Percentiles rank a stretch among this genome's conserved stretches.
Conservation (phyloP, 1,140 invertebrate species). For the Zophobas atratus region DNA sequence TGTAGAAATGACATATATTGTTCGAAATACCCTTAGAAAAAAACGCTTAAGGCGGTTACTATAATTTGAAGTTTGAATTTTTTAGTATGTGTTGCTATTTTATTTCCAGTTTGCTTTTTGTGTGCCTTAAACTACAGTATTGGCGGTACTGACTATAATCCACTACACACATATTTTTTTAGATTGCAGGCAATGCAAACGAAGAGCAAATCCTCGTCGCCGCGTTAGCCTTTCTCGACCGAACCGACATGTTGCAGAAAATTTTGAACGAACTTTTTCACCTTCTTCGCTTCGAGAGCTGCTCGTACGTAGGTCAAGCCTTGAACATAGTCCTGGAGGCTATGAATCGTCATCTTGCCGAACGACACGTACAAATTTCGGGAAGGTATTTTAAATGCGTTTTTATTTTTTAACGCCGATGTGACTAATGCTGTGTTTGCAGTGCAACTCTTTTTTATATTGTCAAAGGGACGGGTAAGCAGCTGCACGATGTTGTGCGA, state of each 20-base stretch:
- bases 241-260: conserved; percentile 84
- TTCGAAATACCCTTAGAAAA: too few species aligned
- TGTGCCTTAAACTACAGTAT: too few species aligned
- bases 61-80: too few species aligned
- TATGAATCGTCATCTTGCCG: conserved; percentile 86
- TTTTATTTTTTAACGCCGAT: conserved; percentile 22
- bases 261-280: conserved; percentile 95
- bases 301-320: conserved; percentile 79
- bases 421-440: conserved; percentile 59
- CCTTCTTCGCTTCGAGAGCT: conserved; percentile 87
- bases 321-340: conserved; percentile 86
- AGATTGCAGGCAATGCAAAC: conserved; percentile 93
- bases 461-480: conserved; percentile 87
- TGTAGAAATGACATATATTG: too few species aligned
- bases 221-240: conserved; percentile 82
- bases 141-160: too few species aligned
- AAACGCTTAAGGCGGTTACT: too few species aligned
- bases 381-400: conserved; percentile 78
- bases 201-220: conserved; percentile 93
- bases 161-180: conserved; percentile 30
- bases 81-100: too few species aligned
- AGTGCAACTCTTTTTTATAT: conserved; percentile 97
- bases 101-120: too few species aligned
- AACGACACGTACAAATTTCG: conserved; percentile 94
- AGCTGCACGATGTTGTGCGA: conserved; percentile 74